A percentile compares a stretch with the other conserved stretches of the same genome.
Conservation (phyloP, 2,797 vertebrate species). For the Staurois parvus region DNA sequence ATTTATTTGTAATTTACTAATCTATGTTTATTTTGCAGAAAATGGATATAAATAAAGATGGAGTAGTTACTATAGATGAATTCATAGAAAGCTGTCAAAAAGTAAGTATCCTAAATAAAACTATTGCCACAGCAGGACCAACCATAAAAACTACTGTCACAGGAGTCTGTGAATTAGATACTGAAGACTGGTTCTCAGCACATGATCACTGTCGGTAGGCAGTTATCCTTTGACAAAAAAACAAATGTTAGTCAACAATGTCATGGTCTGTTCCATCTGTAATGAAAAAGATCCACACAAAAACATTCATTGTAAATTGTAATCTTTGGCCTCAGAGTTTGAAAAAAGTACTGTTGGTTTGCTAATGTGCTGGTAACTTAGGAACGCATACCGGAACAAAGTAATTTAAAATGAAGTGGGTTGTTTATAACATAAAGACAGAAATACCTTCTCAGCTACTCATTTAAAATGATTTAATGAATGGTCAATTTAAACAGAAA, state of each 20-base stretch:
- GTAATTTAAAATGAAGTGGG: not conserved
- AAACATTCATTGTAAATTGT: not conserved
- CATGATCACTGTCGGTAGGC: not conserved
- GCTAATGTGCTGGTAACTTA: not conserved
- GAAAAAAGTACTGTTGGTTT: not conserved
- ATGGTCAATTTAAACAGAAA: not conserved
- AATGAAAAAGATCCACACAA: not conserved
- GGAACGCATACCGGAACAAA: not conserved
- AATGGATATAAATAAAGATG: slow-evolving; percentile 99
- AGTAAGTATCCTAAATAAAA: slow-evolving; percentile 77
- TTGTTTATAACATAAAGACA: not conserved
- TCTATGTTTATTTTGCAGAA: slow-evolving; percentile 80
- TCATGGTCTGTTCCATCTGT: not conserved
- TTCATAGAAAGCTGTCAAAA: slow-evolving; percentile 99
- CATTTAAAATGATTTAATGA: not conserved
- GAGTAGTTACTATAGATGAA: slow-evolving; percentile 98
- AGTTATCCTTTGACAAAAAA: not conserved
- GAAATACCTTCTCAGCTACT: not conserved
- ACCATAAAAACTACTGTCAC: not conserved
- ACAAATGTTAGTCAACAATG: too few relatives aligned
- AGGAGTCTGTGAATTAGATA: not conserved
- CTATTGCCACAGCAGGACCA: not conserved
- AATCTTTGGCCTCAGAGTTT: not conserved
- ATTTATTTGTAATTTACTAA: not conserved
- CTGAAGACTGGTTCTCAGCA: not conserved